Conservation (phyloP, 2,888 invertebrate genomes). For the Melolontha melolontha region DNA sequence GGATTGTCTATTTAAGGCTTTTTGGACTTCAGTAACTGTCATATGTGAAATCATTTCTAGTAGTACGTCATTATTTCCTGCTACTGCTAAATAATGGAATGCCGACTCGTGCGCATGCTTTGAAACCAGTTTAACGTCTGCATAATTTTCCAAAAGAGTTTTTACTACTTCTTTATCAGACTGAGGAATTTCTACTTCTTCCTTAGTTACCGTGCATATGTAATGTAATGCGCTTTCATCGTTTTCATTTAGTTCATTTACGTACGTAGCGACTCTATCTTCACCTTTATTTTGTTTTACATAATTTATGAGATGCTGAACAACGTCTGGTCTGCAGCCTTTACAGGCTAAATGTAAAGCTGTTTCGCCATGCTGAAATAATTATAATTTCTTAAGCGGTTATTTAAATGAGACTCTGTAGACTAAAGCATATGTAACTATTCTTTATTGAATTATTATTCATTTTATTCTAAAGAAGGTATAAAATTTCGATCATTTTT, state of each 20-base stretch:
- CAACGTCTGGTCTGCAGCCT: slow-evolving; percentile 86
- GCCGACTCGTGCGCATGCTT: slow-evolving; percentile 92
- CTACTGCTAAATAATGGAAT: slow-evolving; percentile 94
- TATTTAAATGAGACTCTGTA: no score
- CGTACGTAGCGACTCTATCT: slow-evolving; percentile 84
- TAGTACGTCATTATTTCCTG: slow-evolving; percentile 95
- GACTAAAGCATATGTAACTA: no score
- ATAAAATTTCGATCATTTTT: no score
- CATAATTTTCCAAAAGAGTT: slow-evolving; percentile 89
- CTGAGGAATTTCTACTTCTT: slow-evolving; percentile 79
- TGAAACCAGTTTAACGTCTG: slow-evolving; percentile 87
- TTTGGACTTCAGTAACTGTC: slow-evolving; percentile 89
- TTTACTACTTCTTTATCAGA: slow-evolving; percentile 90
- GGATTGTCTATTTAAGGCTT: slow-evolving; percentile 94
- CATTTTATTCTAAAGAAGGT: no score
- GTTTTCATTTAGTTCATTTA: slow-evolving; percentile 89
- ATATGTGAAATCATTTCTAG: slow-evolving; percentile 94
- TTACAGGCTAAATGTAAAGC: slow-evolving; percentile 95
- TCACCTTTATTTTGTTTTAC: slow-evolving; percentile 81
- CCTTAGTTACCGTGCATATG: slow-evolving; percentile 89
- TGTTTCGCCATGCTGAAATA: slow-evolving; percentile 87
- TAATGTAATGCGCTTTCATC: slow-evolving; percentile 96
- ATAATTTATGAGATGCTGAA: slow-evolving; percentile 85
- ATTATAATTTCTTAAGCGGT: neutral
- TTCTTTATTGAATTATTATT: no score